phyloP scores from a whole-genome alignment of 2,888 invertebrate genomes.

The Caradrina clavipalpis region DNA sequence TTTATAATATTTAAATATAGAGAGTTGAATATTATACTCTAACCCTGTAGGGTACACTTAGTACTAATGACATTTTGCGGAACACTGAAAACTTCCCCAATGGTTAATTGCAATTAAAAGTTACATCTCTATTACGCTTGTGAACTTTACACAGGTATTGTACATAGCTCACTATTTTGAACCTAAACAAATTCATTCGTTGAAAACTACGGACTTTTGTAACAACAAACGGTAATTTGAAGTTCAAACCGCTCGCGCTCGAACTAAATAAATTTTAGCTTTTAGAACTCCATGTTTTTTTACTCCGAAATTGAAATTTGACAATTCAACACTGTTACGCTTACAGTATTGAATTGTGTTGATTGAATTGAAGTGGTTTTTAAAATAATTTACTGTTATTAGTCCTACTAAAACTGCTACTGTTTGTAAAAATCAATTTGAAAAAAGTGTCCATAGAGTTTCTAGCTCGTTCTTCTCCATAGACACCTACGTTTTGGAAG shows the following conservation, averaged over 20 bases:
- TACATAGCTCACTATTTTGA: not conserved
- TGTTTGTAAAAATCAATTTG: too few relatives aligned
- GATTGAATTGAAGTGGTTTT: not conserved
- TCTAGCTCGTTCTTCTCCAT: too few relatives aligned
- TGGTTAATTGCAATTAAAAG: too few relatives aligned
- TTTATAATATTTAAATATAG: too few relatives aligned
- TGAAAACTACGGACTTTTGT: slow-evolving; percentile 4
- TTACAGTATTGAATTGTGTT: too few relatives aligned
- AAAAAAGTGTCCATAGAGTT: too few relatives aligned
- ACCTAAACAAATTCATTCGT: not conserved
- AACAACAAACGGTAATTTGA: not conserved
- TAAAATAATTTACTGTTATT: not conserved
- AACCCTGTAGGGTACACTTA: too few relatives aligned
- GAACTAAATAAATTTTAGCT: slow-evolving; percentile 5
- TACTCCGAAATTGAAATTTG: not conserved
- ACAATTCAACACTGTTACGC: not conserved
- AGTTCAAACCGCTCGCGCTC: not conserved
- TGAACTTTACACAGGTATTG: not conserved
- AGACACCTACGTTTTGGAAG: too few relatives aligned
- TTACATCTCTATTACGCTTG: too few relatives aligned
- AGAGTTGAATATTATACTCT: too few relatives aligned
- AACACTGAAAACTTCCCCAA: too few relatives aligned
- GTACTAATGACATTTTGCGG: too few relatives aligned
- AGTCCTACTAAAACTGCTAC: not conserved
- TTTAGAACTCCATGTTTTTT: not conserved